These are phyloP conservation scores for Streblospio benedicti DNA, from an alignment of 1,140 invertebrate genomes.

Conservation along the genomic window DNA sequence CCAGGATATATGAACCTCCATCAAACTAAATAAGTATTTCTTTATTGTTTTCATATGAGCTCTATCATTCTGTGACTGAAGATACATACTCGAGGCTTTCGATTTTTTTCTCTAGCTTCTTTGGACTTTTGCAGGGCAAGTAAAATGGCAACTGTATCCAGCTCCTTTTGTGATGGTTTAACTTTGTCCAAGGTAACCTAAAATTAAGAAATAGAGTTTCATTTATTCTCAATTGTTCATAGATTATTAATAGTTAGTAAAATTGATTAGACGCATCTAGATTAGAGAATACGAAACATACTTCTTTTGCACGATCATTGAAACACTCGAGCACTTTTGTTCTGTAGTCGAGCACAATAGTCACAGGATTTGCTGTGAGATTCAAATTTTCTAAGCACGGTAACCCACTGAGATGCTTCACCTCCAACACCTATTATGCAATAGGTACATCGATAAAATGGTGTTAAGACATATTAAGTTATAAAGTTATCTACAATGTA, in stretches of 20 bases:
- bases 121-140: conserved; percentile 69
- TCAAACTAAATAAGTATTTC: too few relatives aligned
- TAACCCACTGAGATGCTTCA: conserved; percentile 66
- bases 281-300: conserved; percentile 15
- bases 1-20: too few relatives aligned
- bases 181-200: conserved; percentile 70
- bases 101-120: conserved; percentile 47
- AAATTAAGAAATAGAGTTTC: conserved; percentile 3
- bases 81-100: conserved; percentile 19
- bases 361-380: conserved; percentile 81
- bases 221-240: not conserved
- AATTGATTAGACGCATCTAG: too few relatives aligned
- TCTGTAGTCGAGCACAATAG: conserved; percentile 77
- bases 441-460: too few relatives aligned
- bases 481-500: too few relatives aligned
- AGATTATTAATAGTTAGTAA: too few relatives aligned
- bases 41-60: too few relatives aligned
- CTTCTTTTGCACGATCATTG: conserved; percentile 41
- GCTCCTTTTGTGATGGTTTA: conserved; percentile 72
- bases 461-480: too few relatives aligned
- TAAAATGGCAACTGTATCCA: conserved; percentile 80
- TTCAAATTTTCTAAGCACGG: conserved; percentile 77
- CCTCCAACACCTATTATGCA: conserved; percentile 63
- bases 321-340: conserved; percentile 66
- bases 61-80: too few relatives aligned